Percentiles rank a stretch among this genome's conserved stretches.
phyloP scores from a whole-genome alignment of 2,113 vertebrate genomes.

The Tenebrosternarchus preto region DNA sequence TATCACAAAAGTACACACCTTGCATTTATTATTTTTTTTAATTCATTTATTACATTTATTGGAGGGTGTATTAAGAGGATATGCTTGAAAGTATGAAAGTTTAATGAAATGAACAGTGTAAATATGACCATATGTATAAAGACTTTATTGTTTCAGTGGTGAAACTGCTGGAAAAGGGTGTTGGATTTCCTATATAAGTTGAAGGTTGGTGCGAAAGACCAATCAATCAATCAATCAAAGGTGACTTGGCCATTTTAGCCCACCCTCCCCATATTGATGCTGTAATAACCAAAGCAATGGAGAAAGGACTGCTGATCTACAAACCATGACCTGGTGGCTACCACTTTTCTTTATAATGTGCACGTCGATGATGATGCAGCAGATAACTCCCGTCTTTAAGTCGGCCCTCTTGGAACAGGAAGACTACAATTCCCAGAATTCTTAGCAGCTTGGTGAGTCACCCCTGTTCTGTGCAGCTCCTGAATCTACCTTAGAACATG shows the following conservation, averaged over 20 bases:
- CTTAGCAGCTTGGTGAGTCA: not conserved
- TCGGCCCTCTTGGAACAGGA: not conserved
- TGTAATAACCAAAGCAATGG: not conserved
- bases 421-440: not conserved
- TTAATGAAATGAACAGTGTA: constrained; percentile 6
- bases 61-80: not conserved
- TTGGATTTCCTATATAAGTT: not conserved
- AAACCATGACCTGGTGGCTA: not conserved
- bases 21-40: too few relatives aligned
- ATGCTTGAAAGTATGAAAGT: not conserved
- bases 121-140: constrained; percentile 11
- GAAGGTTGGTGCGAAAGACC: not conserved
- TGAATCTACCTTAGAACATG: not conserved
- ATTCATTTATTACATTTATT: too few relatives aligned
- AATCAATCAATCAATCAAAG: not conserved
- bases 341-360: not conserved
- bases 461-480: too few relatives aligned
- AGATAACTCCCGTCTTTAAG: not conserved
- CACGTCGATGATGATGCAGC: not conserved
- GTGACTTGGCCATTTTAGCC: not conserved
- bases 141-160: constrained; percentile 2
- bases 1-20: too few relatives aligned
- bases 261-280: not conserved
- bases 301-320: not conserved
- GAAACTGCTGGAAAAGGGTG: not conserved